Evolutionary conservation across 2,888 invertebrate genomes (phyloP).

Genomic region (Conomelus anceps): DNA sequence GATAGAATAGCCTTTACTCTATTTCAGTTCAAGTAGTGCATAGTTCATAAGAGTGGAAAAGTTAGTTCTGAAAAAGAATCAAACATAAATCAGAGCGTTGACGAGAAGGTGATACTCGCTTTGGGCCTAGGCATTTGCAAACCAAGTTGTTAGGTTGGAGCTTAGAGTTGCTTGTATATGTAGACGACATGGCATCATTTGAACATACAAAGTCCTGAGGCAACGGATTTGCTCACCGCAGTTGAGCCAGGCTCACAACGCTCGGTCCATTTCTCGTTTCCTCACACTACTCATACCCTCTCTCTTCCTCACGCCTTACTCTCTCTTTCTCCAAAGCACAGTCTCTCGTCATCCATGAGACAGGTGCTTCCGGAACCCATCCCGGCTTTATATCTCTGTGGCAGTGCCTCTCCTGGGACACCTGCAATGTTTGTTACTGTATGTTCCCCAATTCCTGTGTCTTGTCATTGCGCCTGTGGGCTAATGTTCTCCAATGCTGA

Average conservation of each 20-base stretch:
- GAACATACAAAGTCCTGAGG: not conserved
- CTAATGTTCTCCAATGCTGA: not conserved
- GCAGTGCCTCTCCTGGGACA: not conserved
- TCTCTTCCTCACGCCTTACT: not conserved
- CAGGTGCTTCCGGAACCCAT: not conserved
- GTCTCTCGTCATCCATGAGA: not conserved
- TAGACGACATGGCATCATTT: not conserved
- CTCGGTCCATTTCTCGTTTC: not conserved
- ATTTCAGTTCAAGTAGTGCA: not conserved
- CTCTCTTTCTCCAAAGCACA: no score
- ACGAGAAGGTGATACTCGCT: not conserved
- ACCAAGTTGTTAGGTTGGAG: not conserved
- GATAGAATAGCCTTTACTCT: not conserved
- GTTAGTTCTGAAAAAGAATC: not conserved
- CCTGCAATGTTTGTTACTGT: not conserved
- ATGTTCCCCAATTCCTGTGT: not conserved
- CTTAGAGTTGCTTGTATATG: not conserved
- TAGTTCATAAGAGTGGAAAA: not conserved
- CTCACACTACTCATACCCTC: not conserved
- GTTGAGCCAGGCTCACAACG: not conserved
- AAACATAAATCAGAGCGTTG: not conserved
- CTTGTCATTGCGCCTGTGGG: not conserved
- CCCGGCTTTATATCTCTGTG: not conserved
- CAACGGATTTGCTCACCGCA: not conserved
- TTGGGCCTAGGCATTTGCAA: not conserved